Evolutionary conservation across 2,797 vertebrate species (phyloP).

Genomic region (Chiroxiphia lanceolata): DNA sequence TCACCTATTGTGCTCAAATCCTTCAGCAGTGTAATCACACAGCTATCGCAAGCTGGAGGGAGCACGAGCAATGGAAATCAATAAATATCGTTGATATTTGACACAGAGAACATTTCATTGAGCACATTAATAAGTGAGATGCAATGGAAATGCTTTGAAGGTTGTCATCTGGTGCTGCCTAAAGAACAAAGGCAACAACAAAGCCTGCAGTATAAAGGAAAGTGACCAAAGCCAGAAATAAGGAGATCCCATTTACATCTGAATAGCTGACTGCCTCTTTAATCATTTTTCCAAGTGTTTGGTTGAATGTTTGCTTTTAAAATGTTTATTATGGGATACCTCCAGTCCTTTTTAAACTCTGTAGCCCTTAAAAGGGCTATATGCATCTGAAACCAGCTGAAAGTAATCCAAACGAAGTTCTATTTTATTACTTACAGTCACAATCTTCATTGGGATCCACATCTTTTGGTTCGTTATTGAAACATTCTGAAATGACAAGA

Average conservation of each 20-base stretch:
- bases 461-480: conserved; percentile 88
- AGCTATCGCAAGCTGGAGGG: conserved; percentile 89
- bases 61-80: background rate
- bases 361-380: background rate
- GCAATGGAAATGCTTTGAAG: background rate
- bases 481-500: conserved; percentile 83
- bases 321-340: background rate
- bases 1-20: conserved; percentile 84
- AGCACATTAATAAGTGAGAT: background rate
- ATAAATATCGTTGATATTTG: background rate
- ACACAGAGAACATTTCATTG: background rate
- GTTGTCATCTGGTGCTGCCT: background rate
- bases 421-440: conserved; percentile 78
- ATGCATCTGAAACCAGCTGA: background rate
- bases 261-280: background rate
- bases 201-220: background rate
- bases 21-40: conserved; percentile 84
- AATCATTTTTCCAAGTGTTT: background rate
- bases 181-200: background rate
- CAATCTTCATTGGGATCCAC: conserved; percentile 82
- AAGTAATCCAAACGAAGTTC: background rate
- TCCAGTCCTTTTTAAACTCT: background rate
- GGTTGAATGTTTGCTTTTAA: background rate
- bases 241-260: background rate
- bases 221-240: background rate